Percentiles rank a stretch among this genome's conserved stretches.
Conservation (phyloP, 2,113 vertebrate species). For the Microtus ochrogaster region DNA sequence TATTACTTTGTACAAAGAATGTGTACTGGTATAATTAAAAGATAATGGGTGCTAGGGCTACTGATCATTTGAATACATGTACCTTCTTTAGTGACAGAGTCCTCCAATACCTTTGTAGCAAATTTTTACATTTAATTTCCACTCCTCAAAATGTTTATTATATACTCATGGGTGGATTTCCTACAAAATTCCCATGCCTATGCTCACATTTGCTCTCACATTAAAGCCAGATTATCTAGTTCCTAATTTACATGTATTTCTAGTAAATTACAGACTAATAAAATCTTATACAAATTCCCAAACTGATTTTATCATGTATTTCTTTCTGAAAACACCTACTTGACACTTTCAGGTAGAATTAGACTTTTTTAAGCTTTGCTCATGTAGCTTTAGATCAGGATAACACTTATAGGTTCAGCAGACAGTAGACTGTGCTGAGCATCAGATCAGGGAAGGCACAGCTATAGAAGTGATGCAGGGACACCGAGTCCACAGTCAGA, state of each 20-base stretch:
- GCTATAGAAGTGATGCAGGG: background rate
- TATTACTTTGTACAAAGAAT: background rate
- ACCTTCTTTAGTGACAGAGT: background rate
- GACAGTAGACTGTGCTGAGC: background rate
- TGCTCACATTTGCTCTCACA: background rate
- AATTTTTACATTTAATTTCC: background rate
- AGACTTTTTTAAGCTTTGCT: background rate
- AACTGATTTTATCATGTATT: background rate
- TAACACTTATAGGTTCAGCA: background rate
- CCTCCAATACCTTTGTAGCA: background rate
- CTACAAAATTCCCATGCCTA: background rate
- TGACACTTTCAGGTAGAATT: background rate
- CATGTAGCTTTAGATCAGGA: background rate
- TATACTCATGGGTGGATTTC: background rate
- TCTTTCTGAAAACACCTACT: background rate
- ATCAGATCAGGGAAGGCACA: background rate
- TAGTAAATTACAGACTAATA: background rate
- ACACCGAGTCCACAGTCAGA: background rate
- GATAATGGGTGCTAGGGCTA: background rate
- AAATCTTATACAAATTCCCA: background rate
- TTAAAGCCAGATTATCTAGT: background rate
- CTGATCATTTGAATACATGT: background rate
- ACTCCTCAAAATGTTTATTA: constrained; percentile 8
- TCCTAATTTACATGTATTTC: background rate
- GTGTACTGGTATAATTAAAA: background rate